Evolutionary conservation across 1,140 invertebrate species (phyloP).

Genomic region (Harpegnathos saltator): DNA sequence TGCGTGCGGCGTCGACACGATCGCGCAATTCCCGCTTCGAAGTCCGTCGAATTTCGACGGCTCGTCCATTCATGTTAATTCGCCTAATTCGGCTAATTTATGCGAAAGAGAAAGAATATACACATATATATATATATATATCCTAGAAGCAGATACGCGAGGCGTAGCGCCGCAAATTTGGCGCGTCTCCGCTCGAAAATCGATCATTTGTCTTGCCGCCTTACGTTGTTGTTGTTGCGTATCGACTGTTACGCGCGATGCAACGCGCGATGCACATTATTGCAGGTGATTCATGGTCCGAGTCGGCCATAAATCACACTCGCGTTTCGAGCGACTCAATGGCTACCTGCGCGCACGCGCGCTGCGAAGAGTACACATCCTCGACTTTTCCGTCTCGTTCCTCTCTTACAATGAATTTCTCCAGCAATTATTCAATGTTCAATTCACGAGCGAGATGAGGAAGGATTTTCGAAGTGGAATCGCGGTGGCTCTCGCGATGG

Average conservation of each 20-base stretch:
- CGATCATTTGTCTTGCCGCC: conserved; percentile 7
- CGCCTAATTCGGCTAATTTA: no score
- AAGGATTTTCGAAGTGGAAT: background rate
- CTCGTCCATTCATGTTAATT: no score
- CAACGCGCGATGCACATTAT: background rate
- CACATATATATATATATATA: no score
- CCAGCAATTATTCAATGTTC: background rate
- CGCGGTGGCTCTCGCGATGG: background rate
- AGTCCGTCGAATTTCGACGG: background rate
- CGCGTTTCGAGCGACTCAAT: background rate
- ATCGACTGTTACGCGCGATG: background rate
- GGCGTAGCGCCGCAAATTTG: no score
- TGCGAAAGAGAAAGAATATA: no score
- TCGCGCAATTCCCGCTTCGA: background rate
- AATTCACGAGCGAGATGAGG: background rate
- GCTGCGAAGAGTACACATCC: background rate
- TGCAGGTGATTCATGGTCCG: background rate
- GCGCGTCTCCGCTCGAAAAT: background rate
- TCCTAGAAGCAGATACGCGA: no score
- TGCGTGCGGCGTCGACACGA: background rate
- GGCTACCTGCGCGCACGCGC: background rate
- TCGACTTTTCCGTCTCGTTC: background rate
- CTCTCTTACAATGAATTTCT: background rate
- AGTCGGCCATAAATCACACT: background rate
- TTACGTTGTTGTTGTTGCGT: background rate